Conservation (phyloP, 2,888 invertebrate genomes). For the Pecten maximus region DNA sequence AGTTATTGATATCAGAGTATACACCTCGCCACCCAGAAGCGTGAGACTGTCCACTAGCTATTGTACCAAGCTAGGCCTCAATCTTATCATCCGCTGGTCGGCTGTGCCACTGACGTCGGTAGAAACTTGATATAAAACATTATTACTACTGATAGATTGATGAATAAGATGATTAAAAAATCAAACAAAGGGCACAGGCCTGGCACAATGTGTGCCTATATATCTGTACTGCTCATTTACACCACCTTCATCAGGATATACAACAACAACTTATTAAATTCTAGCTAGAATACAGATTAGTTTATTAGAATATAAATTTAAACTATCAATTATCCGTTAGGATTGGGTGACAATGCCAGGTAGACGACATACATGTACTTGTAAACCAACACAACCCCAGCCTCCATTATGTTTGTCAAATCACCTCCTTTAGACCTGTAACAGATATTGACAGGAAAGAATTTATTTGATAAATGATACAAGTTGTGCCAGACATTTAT, state of each 20-base stretch:
- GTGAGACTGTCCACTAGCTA: background rate
- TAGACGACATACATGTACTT: background rate
- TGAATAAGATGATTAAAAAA: background rate
- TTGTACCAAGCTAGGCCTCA: background rate
- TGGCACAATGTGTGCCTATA: background rate
- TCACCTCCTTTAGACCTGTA: background rate
- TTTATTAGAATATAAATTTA: background rate
- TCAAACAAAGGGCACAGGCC: background rate
- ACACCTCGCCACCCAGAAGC: background rate
- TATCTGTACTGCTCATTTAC: background rate
- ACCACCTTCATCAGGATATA: background rate
- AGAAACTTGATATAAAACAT: constrained; percentile 28
- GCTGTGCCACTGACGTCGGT: background rate
- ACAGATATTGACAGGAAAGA: background rate
- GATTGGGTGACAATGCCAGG: background rate
- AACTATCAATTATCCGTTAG: background rate
- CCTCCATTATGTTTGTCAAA: background rate
- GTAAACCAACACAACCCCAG: background rate
- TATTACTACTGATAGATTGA: background rate
- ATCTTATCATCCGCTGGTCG: background rate
- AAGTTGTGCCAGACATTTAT: background rate
- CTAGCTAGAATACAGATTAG: background rate
- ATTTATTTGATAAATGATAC: constrained; percentile 6
- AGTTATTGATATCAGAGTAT: background rate
- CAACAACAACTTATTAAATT: background rate